Conservation (phyloP, 2,797 vertebrate genomes). For the Anguilla obscura region DNA sequence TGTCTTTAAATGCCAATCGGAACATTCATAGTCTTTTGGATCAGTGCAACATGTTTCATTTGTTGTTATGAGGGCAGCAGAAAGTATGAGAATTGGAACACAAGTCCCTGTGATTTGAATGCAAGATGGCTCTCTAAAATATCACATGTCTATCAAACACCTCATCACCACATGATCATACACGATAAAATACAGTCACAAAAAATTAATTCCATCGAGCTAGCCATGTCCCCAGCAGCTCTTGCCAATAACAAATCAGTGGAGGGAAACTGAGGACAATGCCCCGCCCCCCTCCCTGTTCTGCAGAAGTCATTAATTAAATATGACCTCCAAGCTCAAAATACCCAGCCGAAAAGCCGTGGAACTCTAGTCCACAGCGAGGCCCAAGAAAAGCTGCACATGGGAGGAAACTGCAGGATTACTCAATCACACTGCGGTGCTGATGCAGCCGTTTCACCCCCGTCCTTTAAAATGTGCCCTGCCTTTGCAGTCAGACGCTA, state of each 20-base stretch:
- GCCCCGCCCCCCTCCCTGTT: not conserved
- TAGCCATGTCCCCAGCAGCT: not conserved
- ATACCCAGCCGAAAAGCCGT: constrained; percentile 11
- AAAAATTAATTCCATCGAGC: not conserved
- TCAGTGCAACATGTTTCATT: not conserved
- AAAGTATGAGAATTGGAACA: not conserved
- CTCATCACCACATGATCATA: not conserved
- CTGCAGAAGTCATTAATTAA: constrained; percentile 40
- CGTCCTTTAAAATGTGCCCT: not conserved
- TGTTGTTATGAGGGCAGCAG: not conserved
- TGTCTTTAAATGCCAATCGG: not conserved
- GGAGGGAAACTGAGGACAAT: constrained; percentile 18
- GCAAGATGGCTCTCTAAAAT: not conserved
- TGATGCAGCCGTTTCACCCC: not conserved
- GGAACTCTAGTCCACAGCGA: not conserved
- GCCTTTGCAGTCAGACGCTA: not conserved
- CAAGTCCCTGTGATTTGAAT: not conserved
- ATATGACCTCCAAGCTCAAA: constrained; percentile 36
- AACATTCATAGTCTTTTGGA: not conserved
- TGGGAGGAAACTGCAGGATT: not conserved
- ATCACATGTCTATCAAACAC: too few species aligned
- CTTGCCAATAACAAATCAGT: constrained; percentile 13
- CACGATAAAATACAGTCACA: not conserved
- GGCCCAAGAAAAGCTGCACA: not conserved
- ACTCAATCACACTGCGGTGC: not conserved